Evolutionary conservation across 2,888 invertebrate genomes (phyloP), one percentile per base, ranked within the genome.

Genomic region (Penaeus monodon): DNA sequence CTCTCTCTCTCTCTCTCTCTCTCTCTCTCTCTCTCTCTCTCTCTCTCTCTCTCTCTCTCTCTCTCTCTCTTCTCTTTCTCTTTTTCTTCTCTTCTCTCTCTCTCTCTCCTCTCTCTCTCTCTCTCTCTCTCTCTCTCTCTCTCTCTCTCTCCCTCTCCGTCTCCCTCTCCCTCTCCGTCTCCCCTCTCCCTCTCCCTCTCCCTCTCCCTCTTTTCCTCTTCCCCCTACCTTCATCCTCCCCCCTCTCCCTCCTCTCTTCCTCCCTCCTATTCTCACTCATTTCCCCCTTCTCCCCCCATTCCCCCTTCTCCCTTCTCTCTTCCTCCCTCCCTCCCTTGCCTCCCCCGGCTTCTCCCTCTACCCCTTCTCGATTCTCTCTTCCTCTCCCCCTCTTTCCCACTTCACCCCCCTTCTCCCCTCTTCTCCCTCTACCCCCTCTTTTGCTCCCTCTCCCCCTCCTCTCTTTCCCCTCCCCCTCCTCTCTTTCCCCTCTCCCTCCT

Each of bases 161-260:
- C 63, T 57, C 63, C 22, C 44, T 68, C 44, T 29, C 80, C 8
- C 66, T 66, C 80, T 38, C 38, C 38, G 24, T 38, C 38, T 29
- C 66, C 38, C 22, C 38, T 44, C 33, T 66, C 66, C 66, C 65
- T 64, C 44, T 44, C 65, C 66, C 80, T 78, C 33, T 80, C 80
- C 44, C 38, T 38, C 38, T 2, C 65, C 44, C 44, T 44, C 80
- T 80, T 66, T 66, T 44, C 44, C 80, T 66, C 33, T 65, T 44
- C 12, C 38, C 6, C 44, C 12, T 20, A 1, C 8, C 27, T 20
- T 33, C n/a, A 7, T 8, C 27, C 17, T 38, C 24, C 22, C 24
- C 17, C 38, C 27, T 4, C 14, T 33, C 38, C 65, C 4, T 17
- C n/a, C 80, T 66, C 33, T 24, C 66, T 2, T 8, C 12, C 66